Conservation (phyloP, 2,888 invertebrate species). For the Noctua janthe region DNA sequence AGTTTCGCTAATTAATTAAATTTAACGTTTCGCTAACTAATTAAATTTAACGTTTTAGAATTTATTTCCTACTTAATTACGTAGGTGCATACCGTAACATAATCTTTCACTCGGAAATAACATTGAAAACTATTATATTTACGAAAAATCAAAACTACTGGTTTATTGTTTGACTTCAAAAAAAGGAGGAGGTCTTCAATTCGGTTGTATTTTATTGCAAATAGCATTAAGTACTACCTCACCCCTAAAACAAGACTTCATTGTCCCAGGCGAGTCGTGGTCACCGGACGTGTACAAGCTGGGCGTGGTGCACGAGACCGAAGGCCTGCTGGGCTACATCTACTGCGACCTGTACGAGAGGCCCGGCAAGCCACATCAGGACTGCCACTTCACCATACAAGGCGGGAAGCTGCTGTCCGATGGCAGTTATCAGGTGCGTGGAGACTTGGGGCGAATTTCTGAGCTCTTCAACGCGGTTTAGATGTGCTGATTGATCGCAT, state of each 20-base stretch:
- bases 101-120: no score
- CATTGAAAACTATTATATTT: no score
- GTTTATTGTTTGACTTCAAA: background rate
- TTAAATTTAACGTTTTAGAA: background rate
- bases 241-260: background rate
- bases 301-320: conserved; percentile 95
- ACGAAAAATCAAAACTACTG: background rate
- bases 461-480: background rate
- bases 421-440: conserved; percentile 94
- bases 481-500: background rate
- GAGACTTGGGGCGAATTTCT: background rate
- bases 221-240: background rate
- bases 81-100: background rate
- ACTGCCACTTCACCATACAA: conserved; percentile 99
- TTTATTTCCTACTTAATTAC: background rate
- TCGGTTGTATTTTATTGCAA: background rate
- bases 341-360: conserved; percentile 99
- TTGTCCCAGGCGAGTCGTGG: conserved; percentile 94
- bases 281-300: conserved; percentile 97
- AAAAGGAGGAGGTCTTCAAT: no score
- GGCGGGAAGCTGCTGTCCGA: conserved; percentile 95
- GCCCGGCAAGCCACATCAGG: conserved; percentile 97
- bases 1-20: no score
- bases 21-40: background rate
- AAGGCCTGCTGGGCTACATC: conserved; percentile 97